Evolutionary conservation across 1,140 invertebrate species (phyloP).

Genomic region (Apocrypta bakeri): DNA sequence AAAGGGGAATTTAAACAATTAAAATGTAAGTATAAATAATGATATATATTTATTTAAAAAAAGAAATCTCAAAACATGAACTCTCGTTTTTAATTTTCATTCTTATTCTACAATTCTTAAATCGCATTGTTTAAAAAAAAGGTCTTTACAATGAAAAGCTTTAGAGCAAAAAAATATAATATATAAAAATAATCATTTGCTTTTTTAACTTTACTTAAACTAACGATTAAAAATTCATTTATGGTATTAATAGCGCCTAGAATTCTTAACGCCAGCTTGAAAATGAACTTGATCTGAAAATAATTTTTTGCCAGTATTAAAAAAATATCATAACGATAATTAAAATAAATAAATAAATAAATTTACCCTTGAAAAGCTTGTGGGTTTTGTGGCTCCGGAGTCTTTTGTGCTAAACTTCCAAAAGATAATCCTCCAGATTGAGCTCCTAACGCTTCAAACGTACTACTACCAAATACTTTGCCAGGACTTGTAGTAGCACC

Average conservation of each 20-base stretch:
- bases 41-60: slow-evolving; percentile 22
- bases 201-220: background rate
- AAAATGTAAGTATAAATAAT: slow-evolving; percentile 5
- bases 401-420: slow-evolving; percentile 69
- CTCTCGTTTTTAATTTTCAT: slow-evolving; percentile 10
- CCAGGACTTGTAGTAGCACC: slow-evolving; percentile 55
- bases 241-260: background rate
- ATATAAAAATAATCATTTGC: slow-evolving; percentile 31
- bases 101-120: background rate
- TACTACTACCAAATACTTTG: slow-evolving; percentile 67
- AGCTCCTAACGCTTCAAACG: slow-evolving; percentile 67
- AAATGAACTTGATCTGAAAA: slow-evolving; percentile 69
- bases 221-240: slow-evolving; percentile 29
- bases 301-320: slow-evolving; percentile 38
- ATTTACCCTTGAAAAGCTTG: slow-evolving; percentile 65
- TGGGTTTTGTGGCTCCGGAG: slow-evolving; percentile 63
- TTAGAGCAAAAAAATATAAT: slow-evolving; percentile 36
- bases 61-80: slow-evolving; percentile 13
- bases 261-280: slow-evolving; percentile 66
- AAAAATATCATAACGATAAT: slow-evolving; percentile 28
- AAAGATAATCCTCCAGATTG: slow-evolving; percentile 68
- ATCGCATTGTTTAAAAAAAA: slow-evolving; percentile 27
- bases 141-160: slow-evolving; percentile 27
- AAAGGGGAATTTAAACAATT: slow-evolving; percentile 79
- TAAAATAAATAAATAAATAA: slow-evolving; percentile 7